Evolutionary conservation across 2,113 vertebrate species (phyloP).

Genomic region (Lynx canadensis): DNA sequence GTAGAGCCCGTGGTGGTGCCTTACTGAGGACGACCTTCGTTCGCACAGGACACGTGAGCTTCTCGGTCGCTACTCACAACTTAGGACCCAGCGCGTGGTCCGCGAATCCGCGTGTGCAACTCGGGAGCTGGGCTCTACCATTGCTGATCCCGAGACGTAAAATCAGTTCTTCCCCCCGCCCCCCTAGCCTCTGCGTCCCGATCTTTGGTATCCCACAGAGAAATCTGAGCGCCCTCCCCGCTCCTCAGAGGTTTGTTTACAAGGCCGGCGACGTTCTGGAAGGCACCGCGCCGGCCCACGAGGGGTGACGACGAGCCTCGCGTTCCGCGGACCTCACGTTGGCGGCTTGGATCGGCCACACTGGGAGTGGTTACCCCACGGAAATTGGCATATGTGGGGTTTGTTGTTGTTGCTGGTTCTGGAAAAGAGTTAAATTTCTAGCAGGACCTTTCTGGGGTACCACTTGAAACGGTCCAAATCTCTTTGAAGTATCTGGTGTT

Average conservation of each 20-base stretch:
- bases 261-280: accelerated
- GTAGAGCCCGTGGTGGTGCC: accelerated
- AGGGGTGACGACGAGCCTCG: accelerated
- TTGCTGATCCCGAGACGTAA: accelerated
- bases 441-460: no score
- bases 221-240: neutral
- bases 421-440: neutral
- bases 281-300: accelerated
- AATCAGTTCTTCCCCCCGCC: no score
- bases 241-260: neutral
- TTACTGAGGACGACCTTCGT: no score
- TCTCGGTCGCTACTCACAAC: accelerated
- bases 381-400: accelerated
- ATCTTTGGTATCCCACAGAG: neutral
- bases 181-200: no score
- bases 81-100: no score
- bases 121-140: neutral
- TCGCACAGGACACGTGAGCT: neutral
- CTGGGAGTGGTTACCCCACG: neutral
- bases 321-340: accelerated
- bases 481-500: neutral
- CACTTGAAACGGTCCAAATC: neutral
- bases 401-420: neutral
- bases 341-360: accelerated
- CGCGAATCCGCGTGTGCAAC: no score